Percentiles rank a stretch among this genome's conserved stretches.
phyloP scores from a whole-genome alignment of 2,888 invertebrate species.

The Callosobruchus maculatus region DNA sequence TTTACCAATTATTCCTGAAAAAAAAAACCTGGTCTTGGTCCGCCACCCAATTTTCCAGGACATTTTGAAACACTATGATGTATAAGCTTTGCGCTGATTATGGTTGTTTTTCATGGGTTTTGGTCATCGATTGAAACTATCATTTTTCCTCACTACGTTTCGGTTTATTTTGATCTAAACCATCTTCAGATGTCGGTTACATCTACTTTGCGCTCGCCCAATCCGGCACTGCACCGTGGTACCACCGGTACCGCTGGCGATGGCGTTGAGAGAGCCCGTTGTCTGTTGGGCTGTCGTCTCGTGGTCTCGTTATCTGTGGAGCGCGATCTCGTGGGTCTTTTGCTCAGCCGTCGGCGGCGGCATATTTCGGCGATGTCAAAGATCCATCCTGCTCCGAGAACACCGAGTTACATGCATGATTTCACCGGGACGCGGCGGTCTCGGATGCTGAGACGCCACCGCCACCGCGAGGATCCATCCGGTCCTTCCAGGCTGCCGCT shows the following conservation, averaged over 20 bases:
- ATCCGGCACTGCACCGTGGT: neutral
- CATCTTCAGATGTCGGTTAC: no score
- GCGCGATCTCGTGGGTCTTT: slow-evolving; percentile 14
- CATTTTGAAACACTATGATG: no score
- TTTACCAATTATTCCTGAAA: no score
- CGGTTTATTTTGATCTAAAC: no score
- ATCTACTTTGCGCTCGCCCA: no score
- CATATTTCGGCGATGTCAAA: slow-evolving; percentile 45
- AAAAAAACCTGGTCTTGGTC: no score
- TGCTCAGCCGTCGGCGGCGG: slow-evolving; percentile 18
- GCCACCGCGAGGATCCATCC: slow-evolving; percentile 25
- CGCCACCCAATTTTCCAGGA: no score
- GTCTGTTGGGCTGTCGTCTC: neutral
- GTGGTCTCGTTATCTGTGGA: slow-evolving; percentile 18
- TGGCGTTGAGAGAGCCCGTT: neutral
- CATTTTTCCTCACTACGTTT: no score
- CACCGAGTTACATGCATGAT: slow-evolving; percentile 36
- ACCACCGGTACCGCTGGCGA: no score
- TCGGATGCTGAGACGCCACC: slow-evolving; percentile 36
- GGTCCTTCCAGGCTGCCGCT: neutral
- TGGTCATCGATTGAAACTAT: no score
- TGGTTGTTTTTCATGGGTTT: no score
- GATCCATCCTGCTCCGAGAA: slow-evolving; percentile 13
- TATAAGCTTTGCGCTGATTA: no score
- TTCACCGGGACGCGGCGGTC: slow-evolving; percentile 38